A percentile compares a stretch with the other conserved stretches of the same genome.
Evolutionary conservation across 1,140 invertebrate genomes (phyloP).

Genomic region (Caenorhabditis brenneri): DNA sequence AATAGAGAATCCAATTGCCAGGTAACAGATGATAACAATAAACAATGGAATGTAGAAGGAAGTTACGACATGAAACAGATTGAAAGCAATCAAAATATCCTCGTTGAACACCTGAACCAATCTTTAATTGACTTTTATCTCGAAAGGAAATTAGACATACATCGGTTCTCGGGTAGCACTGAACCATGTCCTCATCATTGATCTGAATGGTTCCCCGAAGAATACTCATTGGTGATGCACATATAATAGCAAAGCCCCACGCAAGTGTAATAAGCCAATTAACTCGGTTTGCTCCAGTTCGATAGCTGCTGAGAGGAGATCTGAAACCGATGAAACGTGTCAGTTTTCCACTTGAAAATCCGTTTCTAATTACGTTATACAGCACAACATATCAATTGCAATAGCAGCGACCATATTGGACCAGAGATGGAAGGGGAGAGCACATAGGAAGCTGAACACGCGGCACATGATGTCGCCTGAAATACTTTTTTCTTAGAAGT

Average conservation of each 20-base stretch:
- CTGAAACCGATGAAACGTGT: slow-evolving; percentile 45
- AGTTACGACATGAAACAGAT: slow-evolving; percentile 64
- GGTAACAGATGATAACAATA: slow-evolving; percentile 62
- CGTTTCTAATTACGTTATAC: slow-evolving; percentile 59
- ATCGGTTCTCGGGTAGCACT: slow-evolving; percentile 55
- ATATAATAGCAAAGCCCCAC: slow-evolving; percentile 52
- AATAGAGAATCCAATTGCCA: slow-evolving; percentile 61
- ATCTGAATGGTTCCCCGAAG: slow-evolving; percentile 54
- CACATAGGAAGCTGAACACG: slow-evolving; percentile 62
- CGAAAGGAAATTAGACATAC: slow-evolving; percentile 14
- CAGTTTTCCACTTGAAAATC: slow-evolving; percentile 44
- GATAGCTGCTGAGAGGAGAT: slow-evolving; percentile 57
- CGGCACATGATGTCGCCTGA: slow-evolving; percentile 61
- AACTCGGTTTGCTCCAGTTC: slow-evolving; percentile 55
- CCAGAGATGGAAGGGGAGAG: slow-evolving; percentile 67
- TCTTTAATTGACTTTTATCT: background rate
- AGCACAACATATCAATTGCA: slow-evolving; percentile 67
- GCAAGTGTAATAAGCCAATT: slow-evolving; percentile 54
- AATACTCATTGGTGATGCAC: slow-evolving; percentile 53
- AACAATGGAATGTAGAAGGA: slow-evolving; percentile 63
- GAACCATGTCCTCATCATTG: slow-evolving; percentile 53
- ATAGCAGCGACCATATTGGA: slow-evolving; percentile 68
- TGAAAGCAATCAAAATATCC: slow-evolving; percentile 55
- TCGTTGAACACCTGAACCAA: slow-evolving; percentile 35
- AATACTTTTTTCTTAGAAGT: background rate